Percentiles rank a stretch among this genome's conserved stretches.
Evolutionary conservation across 2,113 vertebrate genomes (phyloP).

Genomic region (Acanthochromis polyacanthus): DNA sequence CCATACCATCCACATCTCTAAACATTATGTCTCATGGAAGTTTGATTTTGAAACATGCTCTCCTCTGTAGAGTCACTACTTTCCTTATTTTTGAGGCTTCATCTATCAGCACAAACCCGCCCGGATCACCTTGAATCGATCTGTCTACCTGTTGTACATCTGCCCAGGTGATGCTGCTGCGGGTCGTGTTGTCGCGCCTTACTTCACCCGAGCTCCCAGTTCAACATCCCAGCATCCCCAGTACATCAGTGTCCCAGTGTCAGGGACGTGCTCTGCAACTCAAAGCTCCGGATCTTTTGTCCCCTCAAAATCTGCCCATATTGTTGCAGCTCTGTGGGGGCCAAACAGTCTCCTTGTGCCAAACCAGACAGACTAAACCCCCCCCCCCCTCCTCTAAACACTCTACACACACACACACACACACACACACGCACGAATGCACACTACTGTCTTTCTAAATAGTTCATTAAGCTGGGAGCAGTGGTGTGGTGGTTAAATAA

Average conservation of each 20-base stretch:
- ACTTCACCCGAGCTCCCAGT: constrained; percentile 29
- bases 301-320: constrained; percentile 87
- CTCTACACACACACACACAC: constrained; percentile 2
- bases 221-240: constrained; percentile 37
- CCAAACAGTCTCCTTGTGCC: constrained; percentile 78
- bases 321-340: constrained; percentile 87
- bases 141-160: constrained; percentile 30
- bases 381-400: background rate
- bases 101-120: too few species aligned
- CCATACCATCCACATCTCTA: background rate
- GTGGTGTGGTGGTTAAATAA: constrained; percentile 6
- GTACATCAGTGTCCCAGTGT: constrained; percentile 43
- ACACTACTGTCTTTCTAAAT: constrained; percentile 48
- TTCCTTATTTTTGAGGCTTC: background rate
- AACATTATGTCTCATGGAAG: background rate
- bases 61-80: background rate
- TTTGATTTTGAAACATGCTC: background rate
- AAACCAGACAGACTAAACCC: constrained; percentile 66
- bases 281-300: constrained; percentile 90
- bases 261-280: constrained; percentile 91
- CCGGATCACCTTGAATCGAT: background rate
- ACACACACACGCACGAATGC: constrained; percentile 20
- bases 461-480: constrained; percentile 73
- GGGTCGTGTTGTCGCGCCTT: background rate
- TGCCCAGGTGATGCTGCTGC: constrained; percentile 6